Percentiles rank a stretch among this genome's conserved stretches.
phyloP scores from a whole-genome alignment of 2,888 invertebrate genomes.

The Chymomyza procnemis region DNA sequence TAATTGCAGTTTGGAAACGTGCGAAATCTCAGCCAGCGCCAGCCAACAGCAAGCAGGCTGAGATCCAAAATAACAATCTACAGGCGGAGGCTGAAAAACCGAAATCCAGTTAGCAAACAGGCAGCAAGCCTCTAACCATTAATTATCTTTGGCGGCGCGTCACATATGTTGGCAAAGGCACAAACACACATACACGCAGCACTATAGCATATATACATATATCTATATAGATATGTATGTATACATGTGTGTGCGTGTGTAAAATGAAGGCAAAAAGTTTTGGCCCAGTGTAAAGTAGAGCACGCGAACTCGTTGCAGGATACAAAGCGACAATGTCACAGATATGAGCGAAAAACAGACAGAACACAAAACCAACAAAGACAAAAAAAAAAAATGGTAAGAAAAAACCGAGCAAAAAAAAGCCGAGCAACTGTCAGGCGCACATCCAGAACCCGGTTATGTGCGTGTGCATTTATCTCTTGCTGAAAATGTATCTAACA shows the following conservation, averaged over 20 bases:
- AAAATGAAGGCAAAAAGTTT: not conserved
- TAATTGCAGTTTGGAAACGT: constrained; percentile 62
- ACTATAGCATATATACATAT: not conserved
- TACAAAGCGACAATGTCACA: constrained; percentile 2
- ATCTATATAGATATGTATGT: constrained; percentile 14
- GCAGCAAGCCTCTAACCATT: constrained; percentile 45
- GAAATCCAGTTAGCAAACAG: constrained; percentile 64
- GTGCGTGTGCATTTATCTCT: constrained; percentile 29
- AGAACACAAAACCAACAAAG: not conserved
- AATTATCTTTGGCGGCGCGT: constrained; percentile 48
- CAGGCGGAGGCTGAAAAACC: constrained; percentile 26
- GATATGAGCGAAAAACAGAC: not conserved
- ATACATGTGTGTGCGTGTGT: no score
- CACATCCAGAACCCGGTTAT: constrained; percentile 33
- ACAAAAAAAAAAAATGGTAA: constrained; percentile 6
- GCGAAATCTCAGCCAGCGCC: constrained; percentile 49
- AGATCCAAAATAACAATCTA: not conserved
- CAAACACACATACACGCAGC: constrained; percentile 6
- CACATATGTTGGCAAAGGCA: constrained; percentile 36
- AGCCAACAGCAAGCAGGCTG: not conserved
- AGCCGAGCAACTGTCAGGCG: constrained; percentile 39
- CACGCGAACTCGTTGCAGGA: constrained; percentile 7
- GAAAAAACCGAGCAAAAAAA: constrained; percentile 13
- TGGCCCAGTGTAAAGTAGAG: constrained; percentile 4
- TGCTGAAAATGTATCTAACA: constrained; percentile 37